Percentiles rank a stretch among this genome's conserved stretches.
Conservation (phyloP, 2,888 invertebrate species). For the Platycnemis pennipes region DNA sequence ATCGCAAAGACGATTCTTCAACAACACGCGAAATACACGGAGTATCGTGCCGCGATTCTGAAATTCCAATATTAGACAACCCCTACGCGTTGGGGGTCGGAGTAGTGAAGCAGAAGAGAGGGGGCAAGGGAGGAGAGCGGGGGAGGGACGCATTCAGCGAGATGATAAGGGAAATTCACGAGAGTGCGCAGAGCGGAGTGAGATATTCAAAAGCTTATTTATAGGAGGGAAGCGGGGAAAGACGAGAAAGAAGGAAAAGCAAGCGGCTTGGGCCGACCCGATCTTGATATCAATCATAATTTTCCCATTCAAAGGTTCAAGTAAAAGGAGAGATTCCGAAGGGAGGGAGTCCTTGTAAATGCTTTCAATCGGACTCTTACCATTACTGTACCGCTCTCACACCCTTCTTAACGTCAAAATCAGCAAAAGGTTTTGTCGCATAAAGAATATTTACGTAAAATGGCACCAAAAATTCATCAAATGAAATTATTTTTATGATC, state of each 20-base stretch:
- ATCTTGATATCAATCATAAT: slow-evolving; percentile 66
- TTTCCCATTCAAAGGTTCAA: slow-evolving; percentile 44
- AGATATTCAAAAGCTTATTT: slow-evolving; percentile 65
- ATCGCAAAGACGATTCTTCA: too few species aligned
- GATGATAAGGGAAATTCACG: slow-evolving; percentile 60
- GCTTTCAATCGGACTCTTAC: neutral
- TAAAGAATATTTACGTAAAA: too few species aligned
- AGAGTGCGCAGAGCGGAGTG: slow-evolving; percentile 25
- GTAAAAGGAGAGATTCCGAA: neutral
- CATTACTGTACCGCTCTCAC: neutral
- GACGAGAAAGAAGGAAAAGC: neutral
- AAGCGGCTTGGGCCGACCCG: neutral
- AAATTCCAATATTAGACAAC: too few species aligned
- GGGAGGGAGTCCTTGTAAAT: neutral
- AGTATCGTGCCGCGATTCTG: too few species aligned
- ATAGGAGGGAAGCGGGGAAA: neutral
- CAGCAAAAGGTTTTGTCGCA: too few species aligned
- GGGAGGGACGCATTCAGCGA: neutral
- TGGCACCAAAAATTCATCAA: too few species aligned
- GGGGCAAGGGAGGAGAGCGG: neutral
- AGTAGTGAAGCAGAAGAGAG: too few species aligned
- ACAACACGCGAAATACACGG: too few species aligned
- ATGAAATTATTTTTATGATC: too few species aligned
- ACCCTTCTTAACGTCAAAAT: neutral
- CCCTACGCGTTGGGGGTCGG: too few species aligned